Conservation (phyloP, 2,888 invertebrate species). For the Tridacna gigas region DNA sequence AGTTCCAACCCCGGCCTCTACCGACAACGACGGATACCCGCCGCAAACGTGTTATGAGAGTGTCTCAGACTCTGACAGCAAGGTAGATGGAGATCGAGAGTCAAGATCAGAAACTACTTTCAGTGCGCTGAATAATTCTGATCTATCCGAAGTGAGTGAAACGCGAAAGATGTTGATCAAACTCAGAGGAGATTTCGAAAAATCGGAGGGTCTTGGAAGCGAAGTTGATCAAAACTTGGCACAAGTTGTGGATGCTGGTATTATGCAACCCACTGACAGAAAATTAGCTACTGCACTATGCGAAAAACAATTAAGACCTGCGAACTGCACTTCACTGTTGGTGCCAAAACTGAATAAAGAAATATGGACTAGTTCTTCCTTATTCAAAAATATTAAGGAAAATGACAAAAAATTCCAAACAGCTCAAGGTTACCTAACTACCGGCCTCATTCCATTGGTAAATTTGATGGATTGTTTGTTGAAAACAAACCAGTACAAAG, state of each 20-base stretch:
- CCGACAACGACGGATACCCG: background rate
- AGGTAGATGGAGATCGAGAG: too few species aligned
- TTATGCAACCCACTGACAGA: background rate
- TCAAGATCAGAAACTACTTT: too few species aligned
- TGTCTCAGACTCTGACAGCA: too few species aligned
- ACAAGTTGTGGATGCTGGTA: background rate
- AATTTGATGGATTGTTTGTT: slow-evolving; percentile 8
- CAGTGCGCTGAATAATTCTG: too few species aligned
- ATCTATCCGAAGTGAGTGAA: background rate
- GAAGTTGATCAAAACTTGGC: background rate
- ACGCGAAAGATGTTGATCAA: background rate
- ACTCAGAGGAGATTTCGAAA: background rate
- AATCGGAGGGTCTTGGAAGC: background rate
- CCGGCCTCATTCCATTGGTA: background rate
- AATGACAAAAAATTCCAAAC: slow-evolving; percentile 6
- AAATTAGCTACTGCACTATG: background rate
- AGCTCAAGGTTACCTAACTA: slow-evolving; percentile 1
- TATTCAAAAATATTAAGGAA: background rate
- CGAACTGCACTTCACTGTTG: background rate
- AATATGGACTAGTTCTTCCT: background rate
- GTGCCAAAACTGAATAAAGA: slow-evolving; percentile 14
- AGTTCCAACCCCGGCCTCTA: background rate
- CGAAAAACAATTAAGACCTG: background rate
- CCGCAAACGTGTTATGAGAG: too few species aligned
- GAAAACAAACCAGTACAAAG: background rate